These are phyloP conservation scores for Creontiades dilutus DNA, from an alignment of 2,888 invertebrate species.

Conservation along the genomic window DNA sequence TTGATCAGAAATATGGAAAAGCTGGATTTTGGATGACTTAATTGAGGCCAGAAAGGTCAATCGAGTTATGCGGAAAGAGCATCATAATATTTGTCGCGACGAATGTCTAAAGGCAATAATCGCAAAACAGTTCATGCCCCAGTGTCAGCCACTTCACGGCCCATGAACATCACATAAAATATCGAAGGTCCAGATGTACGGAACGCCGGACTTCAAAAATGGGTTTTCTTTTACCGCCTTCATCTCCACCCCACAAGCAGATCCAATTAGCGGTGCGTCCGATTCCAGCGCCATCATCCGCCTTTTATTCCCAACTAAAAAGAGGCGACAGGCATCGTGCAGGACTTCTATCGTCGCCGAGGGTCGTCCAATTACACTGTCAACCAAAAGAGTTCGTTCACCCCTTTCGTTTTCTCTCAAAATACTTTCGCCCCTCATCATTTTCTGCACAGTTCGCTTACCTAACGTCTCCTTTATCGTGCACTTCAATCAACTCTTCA, in stretches of 20 bases:
- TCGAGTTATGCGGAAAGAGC: neutral
- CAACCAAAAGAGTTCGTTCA: neutral
- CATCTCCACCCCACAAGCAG: neutral
- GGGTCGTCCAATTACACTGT: conserved; percentile 11
- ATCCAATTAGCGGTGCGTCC: conserved; percentile 15
- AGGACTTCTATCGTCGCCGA: conserved; percentile 5
- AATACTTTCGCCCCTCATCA: neutral
- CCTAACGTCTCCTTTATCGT: conserved; percentile 19
- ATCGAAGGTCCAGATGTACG: neutral
- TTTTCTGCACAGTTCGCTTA: conserved; percentile 35
- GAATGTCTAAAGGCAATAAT: neutral
- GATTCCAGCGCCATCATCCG: neutral
- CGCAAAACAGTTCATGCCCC: neutral
- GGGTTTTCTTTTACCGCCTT: neutral
- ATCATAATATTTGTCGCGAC: neutral
- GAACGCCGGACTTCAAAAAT: neutral
- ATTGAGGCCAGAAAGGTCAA: neutral
- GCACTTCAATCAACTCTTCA: neutral
- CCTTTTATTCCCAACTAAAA: conserved; percentile 17
- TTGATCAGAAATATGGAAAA: too few relatives aligned
- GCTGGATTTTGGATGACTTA: too few relatives aligned
- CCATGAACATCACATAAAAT: neutral
- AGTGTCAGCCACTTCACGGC: neutral
- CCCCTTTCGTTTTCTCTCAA: neutral
- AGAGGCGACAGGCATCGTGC: neutral